Base-by-base conservation (phyloP, 1,140 invertebrate species). In the Antheraea pernyi region DNA sequence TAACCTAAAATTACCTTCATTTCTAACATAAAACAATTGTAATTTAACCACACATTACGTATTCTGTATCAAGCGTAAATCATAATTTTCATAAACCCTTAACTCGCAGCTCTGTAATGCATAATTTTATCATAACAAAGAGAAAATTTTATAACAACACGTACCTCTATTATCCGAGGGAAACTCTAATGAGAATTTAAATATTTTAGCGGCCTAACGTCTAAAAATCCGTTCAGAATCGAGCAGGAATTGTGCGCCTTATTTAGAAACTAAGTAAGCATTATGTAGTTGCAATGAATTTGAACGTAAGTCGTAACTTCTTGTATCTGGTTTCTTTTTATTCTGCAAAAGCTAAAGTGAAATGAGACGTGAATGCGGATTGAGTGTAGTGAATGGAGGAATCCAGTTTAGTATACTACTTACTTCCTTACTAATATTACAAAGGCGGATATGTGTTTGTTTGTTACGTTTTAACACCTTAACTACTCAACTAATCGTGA, bases 141-240 rank as follows among this genome's bases (percentile, higher is more conserved):
- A 66, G 60, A 48, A 63, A 73, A 70, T 73, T 73, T 60, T 68
- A 70, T 65, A 73, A 69, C 22, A 67, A 69, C 62, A 65, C 66
- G 59, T 67, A 67, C 69, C 65, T 53, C 46, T 53, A 66, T 68
- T 70, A 67, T n/a, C 39, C 60, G 66, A 64, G 48, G 65, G 42
- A 53, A 63, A 60, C 66, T 48, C 8, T 73, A 73, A 73, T 73
- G 72, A 70, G 72, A 70, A 73, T 70, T 70, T 73, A 68, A 73
- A 73, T 73, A 73, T 70, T 73, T 68, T 53, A 73, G 53, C 48
- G 36, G 53, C 16, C 37, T 67, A n/a, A 65, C 65, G 19, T 22
- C 59, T 64, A 37, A 53, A 66, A 66, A 53, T 30, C 19, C 46
- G 58, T 19, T 58, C 8, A 19, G 58, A 58, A 46, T 39, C 46